Base-by-base conservation (phyloP, 2,113 vertebrate genomes). In the Ailurus styani region DNA sequence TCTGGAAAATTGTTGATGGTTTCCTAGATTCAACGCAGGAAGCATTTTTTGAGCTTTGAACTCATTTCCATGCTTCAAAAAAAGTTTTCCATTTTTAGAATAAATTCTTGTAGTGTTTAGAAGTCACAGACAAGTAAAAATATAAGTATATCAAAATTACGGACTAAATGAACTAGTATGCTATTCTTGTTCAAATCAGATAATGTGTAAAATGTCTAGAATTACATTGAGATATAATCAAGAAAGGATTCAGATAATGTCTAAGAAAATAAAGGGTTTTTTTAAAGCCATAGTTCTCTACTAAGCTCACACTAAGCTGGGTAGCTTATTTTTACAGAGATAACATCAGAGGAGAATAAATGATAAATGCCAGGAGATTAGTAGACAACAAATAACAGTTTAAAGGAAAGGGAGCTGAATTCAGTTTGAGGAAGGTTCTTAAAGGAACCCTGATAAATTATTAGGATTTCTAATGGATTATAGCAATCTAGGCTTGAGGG, bases 111-210 rank as follows among this genome's bases (percentile, higher is more conserved):
- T 62, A 55, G 73, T 96, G 17, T 95, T 87, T 64, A 66, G 79
- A 94, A 81, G 34, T 79, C 52, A 85, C 20, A 89, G 40, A 81
- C 52, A 78, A 93, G 15, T 83, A 64, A 95, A 96, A 92, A 47
- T 87, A 55, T 21, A 91, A 17, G 52, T 77, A 1, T 86, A 68
- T 64, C 57, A 66, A 90, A 77, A 34, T 93, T 68, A 62, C 27
- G 1, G 11, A 82, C 77, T 87, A 86, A 60, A 79, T 70, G 93
- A 93, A 88, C 42, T 84, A 50, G 7, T 87, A 29, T 64, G 34
- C 45, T n/a, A 73, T 93, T 91, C 50, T 95, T 93, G 13, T 90
- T 57, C n/a, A 57, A 90, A 23, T 86, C 60, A 95, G 18, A 78
- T 83, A 81, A 40, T 60, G 12, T 96, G 9, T 81, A 77, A 91